phyloP scores from a whole-genome alignment of 2,113 vertebrate species.

The Amphiprion percula region DNA sequence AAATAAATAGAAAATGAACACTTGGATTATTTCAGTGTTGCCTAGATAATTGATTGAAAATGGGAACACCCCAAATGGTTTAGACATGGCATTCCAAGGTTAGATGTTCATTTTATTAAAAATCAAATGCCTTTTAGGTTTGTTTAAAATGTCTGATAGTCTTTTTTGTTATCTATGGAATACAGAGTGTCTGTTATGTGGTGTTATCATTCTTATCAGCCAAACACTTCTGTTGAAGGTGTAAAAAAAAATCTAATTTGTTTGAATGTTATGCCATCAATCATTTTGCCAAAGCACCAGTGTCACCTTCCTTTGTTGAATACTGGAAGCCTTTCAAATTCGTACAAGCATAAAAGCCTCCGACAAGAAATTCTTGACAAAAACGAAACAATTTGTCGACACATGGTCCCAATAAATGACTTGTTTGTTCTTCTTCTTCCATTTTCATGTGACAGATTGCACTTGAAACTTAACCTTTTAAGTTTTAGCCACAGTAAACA shows the following conservation, averaged over 20 bases:
- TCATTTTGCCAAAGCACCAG: conserved; percentile 9
- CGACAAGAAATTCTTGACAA: neutral
- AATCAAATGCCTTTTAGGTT: neutral
- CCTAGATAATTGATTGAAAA: neutral
- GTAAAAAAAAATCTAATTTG: neutral
- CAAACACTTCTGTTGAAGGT: conserved; percentile 18
- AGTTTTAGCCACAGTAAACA: conserved; percentile 1
- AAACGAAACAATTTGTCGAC: neutral
- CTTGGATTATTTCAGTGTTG: neutral
- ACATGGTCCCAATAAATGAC: neutral
- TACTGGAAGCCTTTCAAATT: neutral
- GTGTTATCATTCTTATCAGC: conserved; percentile 11
- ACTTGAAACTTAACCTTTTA: conserved; percentile 43
- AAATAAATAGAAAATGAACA: conserved; percentile 7
- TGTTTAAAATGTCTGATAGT: conserved; percentile 10
- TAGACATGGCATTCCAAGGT: too few relatives aligned
- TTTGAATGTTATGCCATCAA: conserved; percentile 13
- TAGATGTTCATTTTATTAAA: too few relatives aligned
- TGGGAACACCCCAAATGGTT: neutral
- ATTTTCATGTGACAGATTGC: neutral
- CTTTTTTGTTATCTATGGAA: conserved; percentile 16
- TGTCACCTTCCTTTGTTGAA: neutral
- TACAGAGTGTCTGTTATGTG: neutral
- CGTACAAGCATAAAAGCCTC: neutral
- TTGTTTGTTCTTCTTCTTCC: neutral